Evolutionary conservation across 1,140 invertebrate species (phyloP).

Genomic region (Hydropsyche tenuis): DNA sequence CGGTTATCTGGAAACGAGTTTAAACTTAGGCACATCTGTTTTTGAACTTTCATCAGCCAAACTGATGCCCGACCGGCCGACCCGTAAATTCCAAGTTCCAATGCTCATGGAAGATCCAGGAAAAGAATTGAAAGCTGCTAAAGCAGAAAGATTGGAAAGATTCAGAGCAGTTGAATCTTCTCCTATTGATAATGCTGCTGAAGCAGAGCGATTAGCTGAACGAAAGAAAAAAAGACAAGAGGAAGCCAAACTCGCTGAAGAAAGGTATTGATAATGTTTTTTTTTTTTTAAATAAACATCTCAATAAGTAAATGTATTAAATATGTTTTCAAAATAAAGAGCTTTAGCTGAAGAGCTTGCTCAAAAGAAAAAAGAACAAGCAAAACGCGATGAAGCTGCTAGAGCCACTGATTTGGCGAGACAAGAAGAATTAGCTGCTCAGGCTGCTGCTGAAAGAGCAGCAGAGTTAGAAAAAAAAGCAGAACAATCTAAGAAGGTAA

Average conservation of each 20-base stretch:
- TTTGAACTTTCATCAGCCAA: constrained; percentile 57
- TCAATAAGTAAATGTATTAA: no score
- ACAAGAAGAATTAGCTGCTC: constrained; percentile 56
- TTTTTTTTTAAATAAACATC: not conserved
- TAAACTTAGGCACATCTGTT: not conserved
- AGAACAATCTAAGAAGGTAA: constrained; percentile 52
- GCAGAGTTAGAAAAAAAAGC: constrained; percentile 59
- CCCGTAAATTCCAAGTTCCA: constrained; percentile 68
- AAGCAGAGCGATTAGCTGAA: constrained; percentile 64
- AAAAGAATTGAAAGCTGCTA: constrained; percentile 64
- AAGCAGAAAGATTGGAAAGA: constrained; percentile 62
- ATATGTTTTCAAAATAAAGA: constrained; percentile 53
- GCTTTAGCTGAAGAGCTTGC: constrained; percentile 56
- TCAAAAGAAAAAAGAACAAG: constrained; percentile 60
- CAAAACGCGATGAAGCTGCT: constrained; percentile 55
- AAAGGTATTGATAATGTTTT: constrained; percentile 57
- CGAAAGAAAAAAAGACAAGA: constrained; percentile 66
- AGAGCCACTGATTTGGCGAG: constrained; percentile 54
- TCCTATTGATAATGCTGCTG: constrained; percentile 60
- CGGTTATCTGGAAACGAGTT: no score
- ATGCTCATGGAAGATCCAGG: constrained; percentile 63
- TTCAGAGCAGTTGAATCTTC: constrained; percentile 58
- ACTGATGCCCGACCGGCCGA: constrained; percentile 68
- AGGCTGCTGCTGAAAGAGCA: constrained; percentile 57
- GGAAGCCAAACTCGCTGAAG: constrained; percentile 66